Evolutionary conservation across 2,888 invertebrate genomes (phyloP).

Genomic region (Tipula vernalis): DNA sequence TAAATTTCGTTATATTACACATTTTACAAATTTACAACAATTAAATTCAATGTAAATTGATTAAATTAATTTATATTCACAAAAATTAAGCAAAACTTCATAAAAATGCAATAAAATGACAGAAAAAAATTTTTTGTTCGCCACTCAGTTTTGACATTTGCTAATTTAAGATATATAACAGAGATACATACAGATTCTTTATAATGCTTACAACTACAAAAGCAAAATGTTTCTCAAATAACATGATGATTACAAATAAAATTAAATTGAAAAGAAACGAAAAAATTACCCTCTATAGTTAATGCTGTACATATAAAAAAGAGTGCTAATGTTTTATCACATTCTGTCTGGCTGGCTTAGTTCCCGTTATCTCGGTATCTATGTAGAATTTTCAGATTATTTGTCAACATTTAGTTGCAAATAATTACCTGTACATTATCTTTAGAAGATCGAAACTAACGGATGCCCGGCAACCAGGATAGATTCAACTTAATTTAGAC

Average conservation of each 20-base stretch:
- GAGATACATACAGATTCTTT: not conserved
- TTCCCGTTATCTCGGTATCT: not conserved
- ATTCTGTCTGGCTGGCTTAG: not conserved
- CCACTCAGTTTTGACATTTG: not conserved
- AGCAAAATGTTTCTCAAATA: not conserved
- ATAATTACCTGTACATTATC: too few species aligned
- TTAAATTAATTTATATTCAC: not conserved
- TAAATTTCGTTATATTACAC: not conserved
- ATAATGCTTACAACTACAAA: not conserved
- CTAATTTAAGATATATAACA: not conserved
- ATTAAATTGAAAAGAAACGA: not conserved
- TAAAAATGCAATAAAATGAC: not conserved
- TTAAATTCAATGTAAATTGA: not conserved
- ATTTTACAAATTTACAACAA: not conserved
- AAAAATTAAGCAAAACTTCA: not conserved
- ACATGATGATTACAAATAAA: not conserved
- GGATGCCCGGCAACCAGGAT: too few species aligned
- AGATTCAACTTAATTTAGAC: too few species aligned
- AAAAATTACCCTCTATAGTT: not conserved
- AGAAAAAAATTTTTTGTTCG: not conserved
- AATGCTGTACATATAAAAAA: not conserved
- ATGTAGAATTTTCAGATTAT: not conserved
- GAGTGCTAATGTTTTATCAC: not conserved
- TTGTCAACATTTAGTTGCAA: not conserved
- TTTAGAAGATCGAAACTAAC: not conserved